Base-by-base conservation (phyloP, 2,113 vertebrate genomes). In the Damaliscus lunatus region DNA sequence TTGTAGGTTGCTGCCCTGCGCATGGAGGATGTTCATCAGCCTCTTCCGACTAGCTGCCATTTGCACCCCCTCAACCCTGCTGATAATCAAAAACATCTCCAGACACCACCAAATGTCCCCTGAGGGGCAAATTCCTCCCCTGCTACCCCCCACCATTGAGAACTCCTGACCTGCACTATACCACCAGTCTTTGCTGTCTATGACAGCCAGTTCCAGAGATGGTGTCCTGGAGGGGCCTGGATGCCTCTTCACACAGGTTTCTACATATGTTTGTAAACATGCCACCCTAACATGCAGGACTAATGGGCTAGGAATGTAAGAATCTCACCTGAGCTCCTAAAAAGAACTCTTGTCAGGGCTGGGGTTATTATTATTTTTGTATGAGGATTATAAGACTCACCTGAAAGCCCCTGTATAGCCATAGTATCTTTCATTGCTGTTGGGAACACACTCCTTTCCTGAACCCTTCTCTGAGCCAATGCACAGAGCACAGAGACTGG, bases 361-460 rank as follows among this genome's bases (percentile, higher is more conserved):
- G 13, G 12, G 33, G 23, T 15, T 40, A 27, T 50, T 43, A 31
- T 25, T 88, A 8, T n/a, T 29, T 40, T 74, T 36, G 21, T 21
- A 27, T 64, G 19, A 55, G 46, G 21, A 6, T 60, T 52, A 12
- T 46, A 71, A 77, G 25, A 97, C 98, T 16, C 98, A 99, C 99
- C 99, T 99, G 31, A 99, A 98, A 17, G 99, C 99, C 46, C 99
- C 99, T 0, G 98, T 98, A 27, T 99, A 99, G 36, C 99, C 99
- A 0, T 99, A 99, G 97, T 99, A 99, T 31, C 74, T 90, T 98
- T 99, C 99, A 0, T 98, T 98, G 93, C 96, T 93, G 90, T 77
- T 99, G 97, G 99, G 91, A 0, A 98, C 98, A 6, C 99, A 99
- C 88, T 99, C 99, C 94, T 74, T 31, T 0, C 94, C 98, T 0